These are phyloP conservation scores for Eueremaeus valkanovi DNA, from an alignment of 2,888 invertebrate species.

Conservation along the genomic window DNA sequence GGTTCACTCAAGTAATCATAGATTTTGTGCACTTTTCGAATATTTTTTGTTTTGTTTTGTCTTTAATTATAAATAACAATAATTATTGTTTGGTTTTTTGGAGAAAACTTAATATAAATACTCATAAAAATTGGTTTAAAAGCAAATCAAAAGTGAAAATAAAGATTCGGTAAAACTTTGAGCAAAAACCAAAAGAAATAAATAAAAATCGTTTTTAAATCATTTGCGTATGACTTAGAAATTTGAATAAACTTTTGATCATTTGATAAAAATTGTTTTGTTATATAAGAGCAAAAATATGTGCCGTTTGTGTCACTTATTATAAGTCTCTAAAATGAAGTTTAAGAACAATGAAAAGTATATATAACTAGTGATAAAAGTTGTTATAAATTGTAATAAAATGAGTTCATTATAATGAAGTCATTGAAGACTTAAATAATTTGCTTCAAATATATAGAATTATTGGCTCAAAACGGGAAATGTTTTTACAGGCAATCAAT, in stretches of 20 bases:
- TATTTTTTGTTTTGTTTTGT: background rate
- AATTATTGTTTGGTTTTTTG: too few species aligned
- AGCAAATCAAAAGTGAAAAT: background rate
- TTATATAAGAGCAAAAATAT: conserved; percentile 1
- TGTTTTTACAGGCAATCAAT: conserved; percentile 27
- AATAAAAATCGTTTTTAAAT: background rate
- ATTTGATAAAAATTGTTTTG: background rate
- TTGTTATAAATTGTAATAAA: conserved; percentile 25
- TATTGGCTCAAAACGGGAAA: conserved; percentile 23
- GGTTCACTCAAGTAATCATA: background rate
- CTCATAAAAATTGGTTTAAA: background rate
- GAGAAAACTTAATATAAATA: background rate
- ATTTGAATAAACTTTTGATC: conserved; percentile 6
- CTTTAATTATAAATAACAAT: background rate
- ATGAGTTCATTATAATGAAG: conserved; percentile 19
- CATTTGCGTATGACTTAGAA: conserved; percentile 19
- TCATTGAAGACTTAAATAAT: conserved; percentile 15
- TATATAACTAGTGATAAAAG: conserved; percentile 30
- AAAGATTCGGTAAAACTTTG: conserved; percentile 19
- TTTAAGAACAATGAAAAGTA: conserved; percentile 15
- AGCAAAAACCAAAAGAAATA: conserved; percentile 21
- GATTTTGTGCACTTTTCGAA: conserved; percentile 4
- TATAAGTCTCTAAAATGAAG: conserved; percentile 18
- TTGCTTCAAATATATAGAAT: background rate
- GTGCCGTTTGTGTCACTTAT: conserved; percentile 13